Conservation (phyloP, 1,140 invertebrate genomes). For the Daktulosphaira vitifoliae region DNA sequence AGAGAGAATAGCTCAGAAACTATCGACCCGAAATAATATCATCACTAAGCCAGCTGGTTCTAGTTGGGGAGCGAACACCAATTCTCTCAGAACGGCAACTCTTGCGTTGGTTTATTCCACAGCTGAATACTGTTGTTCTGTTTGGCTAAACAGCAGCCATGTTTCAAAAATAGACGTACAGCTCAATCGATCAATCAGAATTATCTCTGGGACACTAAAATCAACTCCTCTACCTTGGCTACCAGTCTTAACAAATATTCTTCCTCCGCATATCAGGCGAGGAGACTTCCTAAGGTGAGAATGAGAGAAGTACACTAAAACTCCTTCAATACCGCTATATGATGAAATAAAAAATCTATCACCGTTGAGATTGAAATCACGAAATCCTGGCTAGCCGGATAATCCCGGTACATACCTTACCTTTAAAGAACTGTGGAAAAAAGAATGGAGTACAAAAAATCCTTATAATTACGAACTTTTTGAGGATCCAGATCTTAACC, state of each 20-base stretch:
- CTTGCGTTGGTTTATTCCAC: no score
- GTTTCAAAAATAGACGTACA: slow-evolving; percentile 9
- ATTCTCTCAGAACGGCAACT: slow-evolving; percentile 21
- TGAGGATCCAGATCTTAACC: not conserved
- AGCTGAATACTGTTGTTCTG: no score
- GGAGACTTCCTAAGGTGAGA: not conserved
- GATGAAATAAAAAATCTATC: slow-evolving; percentile 4
- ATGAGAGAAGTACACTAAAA: not conserved
- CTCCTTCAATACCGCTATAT: not conserved
- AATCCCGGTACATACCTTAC: not conserved
- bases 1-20: slow-evolving; percentile 14
- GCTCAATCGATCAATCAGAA: not conserved
- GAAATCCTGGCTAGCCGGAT: not conserved
- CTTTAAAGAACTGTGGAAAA: not conserved
- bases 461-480: slow-evolving; percentile 3
- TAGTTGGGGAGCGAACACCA: slow-evolving; percentile 7
- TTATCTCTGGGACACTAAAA: no score
- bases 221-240: no score
- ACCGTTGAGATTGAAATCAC: no score
- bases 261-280: slow-evolving; percentile 2
- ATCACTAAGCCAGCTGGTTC: slow-evolving; percentile 12
- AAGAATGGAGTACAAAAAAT: slow-evolving; percentile 5
- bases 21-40: no score
- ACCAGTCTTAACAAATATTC: no score
- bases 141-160: no score